Conservation (phyloP, 1,140 invertebrate genomes). For the Leptestheria dahalacensis region DNA sequence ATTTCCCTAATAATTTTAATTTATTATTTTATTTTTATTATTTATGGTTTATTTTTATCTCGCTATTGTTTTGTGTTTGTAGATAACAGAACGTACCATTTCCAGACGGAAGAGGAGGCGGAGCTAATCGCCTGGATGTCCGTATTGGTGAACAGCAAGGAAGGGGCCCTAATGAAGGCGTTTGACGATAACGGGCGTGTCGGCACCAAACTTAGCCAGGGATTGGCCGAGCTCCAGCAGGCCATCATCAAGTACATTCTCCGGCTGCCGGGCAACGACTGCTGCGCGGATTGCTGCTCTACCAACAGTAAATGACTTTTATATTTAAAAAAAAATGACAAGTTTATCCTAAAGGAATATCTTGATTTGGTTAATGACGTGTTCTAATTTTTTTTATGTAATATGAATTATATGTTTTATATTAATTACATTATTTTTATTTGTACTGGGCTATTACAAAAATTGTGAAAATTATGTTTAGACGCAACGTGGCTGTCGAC, state of each 20-base stretch:
- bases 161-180: slow-evolving; percentile 75
- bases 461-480: no score
- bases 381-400: no score
- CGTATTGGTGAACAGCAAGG: slow-evolving; percentile 90
- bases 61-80: slow-evolving; percentile 27
- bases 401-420: no score
- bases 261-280: slow-evolving; percentile 72
- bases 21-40: no score
- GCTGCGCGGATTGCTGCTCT: slow-evolving; percentile 87
- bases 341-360: no score
- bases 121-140: slow-evolving; percentile 93
- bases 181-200: slow-evolving; percentile 45
- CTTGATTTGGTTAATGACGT: no score
- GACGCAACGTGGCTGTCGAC: slow-evolving; percentile 93
- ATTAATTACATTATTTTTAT: no score
- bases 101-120: slow-evolving; percentile 88
- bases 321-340: no score
- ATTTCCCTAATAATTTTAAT: no score
- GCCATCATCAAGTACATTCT: slow-evolving; percentile 79
- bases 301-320: slow-evolving; percentile 78
- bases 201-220: slow-evolving; percentile 27
- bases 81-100: slow-evolving; percentile 95
- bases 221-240: slow-evolving; percentile 65
- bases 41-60: no score
- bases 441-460: no score